Evolutionary conservation across 2,888 invertebrate species (phyloP).

Genomic region (Oxytorus armatus): DNA sequence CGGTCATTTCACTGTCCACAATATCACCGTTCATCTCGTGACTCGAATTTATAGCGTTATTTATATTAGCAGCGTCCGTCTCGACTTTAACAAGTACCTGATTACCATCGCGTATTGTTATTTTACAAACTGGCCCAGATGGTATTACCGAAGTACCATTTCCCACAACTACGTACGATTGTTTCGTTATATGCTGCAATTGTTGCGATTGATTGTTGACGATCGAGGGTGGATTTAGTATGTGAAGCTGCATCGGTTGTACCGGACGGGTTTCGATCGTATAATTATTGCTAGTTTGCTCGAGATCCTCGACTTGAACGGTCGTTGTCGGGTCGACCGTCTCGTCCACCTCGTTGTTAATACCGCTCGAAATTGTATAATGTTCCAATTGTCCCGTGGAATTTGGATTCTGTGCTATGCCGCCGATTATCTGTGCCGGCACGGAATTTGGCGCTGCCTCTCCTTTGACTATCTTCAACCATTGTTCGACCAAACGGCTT

Average conservation of each 20-base stretch:
- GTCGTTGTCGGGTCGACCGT: slow-evolving; percentile 64
- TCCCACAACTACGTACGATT: slow-evolving; percentile 77
- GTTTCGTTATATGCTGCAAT: slow-evolving; percentile 71
- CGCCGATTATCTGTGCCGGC: slow-evolving; percentile 79
- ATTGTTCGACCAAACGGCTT: slow-evolving; percentile 93
- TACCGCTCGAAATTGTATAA: slow-evolving; percentile 25
- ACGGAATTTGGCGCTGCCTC: slow-evolving; percentile 86
- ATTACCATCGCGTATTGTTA: slow-evolving; percentile 90
- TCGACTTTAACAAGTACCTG: slow-evolving; percentile 88
- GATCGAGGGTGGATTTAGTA: slow-evolving; percentile 70
- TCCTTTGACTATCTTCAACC: slow-evolving; percentile 95
- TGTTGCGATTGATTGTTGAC: slow-evolving; percentile 60
- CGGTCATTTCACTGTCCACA: slow-evolving; percentile 72
- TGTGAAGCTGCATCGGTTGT: slow-evolving; percentile 73
- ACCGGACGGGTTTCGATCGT: slow-evolving; percentile 59
- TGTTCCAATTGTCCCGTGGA: slow-evolving; percentile 34
- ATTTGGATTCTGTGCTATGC: slow-evolving; percentile 2
- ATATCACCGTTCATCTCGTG: slow-evolving; percentile 76
- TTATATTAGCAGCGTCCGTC: slow-evolving; percentile 79
- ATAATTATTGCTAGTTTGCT: slow-evolving; percentile 63
- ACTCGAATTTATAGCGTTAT: slow-evolving; percentile 74
- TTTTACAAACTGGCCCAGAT: slow-evolving; percentile 86
- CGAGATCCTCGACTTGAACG: slow-evolving; percentile 74
- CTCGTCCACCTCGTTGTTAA: slow-evolving; percentile 11
- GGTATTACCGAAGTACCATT: slow-evolving; percentile 70